Percentiles rank a stretch among this genome's conserved stretches.
Conservation (phyloP, 2,797 vertebrate genomes). For the Xenentodon cancila region DNA sequence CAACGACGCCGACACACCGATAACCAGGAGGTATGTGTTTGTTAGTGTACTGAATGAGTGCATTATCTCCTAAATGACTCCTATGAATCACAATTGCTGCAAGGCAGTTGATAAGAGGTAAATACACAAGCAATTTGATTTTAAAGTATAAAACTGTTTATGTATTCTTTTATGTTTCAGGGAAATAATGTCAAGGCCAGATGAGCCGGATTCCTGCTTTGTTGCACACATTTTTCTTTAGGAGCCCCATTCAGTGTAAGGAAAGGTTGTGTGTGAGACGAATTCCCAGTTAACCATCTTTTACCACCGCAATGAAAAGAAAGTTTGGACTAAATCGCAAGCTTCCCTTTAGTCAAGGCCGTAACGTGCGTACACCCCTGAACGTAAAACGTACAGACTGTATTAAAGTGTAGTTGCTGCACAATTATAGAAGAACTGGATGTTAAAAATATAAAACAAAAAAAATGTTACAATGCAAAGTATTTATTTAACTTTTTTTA, state of each 20-base stretch:
- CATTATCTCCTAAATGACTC: slow-evolving; percentile 99
- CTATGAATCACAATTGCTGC: slow-evolving; percentile 99
- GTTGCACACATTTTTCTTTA: slow-evolving; percentile 40
- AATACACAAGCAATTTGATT: slow-evolving; percentile 78
- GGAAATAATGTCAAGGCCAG: slow-evolving; percentile 68
- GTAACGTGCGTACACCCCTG: too few species aligned
- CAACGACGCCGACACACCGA: slow-evolving; percentile 91
- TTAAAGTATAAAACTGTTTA: slow-evolving; percentile 75
- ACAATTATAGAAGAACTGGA: not conserved
- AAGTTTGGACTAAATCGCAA: slow-evolving; percentile 15
- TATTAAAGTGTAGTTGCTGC: not conserved
- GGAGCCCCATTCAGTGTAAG: slow-evolving; percentile 36
- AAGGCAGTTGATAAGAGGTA: slow-evolving; percentile 90
- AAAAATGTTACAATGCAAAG: not conserved
- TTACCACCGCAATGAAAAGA: slow-evolving; percentile 18
- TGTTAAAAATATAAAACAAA: not conserved
- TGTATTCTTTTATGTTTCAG: slow-evolving; percentile 73
- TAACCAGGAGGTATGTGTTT: slow-evolving; percentile 95
- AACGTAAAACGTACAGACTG: too few species aligned
- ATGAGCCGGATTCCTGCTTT: slow-evolving; percentile 50
- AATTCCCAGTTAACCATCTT: slow-evolving; percentile 33
- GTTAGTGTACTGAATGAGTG: slow-evolving; percentile 97
- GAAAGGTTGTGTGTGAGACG: slow-evolving; percentile 26
- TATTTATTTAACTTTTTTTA: too few species aligned
- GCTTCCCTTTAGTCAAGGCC: slow-evolving; percentile 9